Evolutionary conservation across 2,113 vertebrate species (phyloP).

Genomic region (Hiodon tergisus): DNA sequence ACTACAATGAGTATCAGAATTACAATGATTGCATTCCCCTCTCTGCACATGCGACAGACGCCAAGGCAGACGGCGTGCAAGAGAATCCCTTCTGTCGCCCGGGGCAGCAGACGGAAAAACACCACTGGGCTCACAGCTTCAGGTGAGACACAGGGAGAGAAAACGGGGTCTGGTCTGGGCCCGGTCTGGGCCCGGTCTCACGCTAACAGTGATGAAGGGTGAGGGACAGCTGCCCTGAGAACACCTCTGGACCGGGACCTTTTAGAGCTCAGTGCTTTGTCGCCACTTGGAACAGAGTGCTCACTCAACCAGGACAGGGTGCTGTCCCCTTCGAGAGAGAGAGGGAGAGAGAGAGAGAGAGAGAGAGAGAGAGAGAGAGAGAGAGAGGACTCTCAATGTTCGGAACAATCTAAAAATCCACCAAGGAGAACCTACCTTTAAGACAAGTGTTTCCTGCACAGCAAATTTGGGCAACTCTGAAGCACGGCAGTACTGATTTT

Average conservation of each 20-base stretch:
- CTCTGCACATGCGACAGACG: conserved; percentile 1
- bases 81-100: conserved; percentile 11
- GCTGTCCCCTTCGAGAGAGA: neutral
- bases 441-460: too few relatives aligned
- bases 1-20: neutral
- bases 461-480: too few relatives aligned
- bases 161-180: neutral
- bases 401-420: too few relatives aligned
- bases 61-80: conserved; percentile 5
- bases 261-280: conserved; percentile 1
- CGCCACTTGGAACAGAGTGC: conserved; percentile 1
- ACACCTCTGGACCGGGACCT: conserved; percentile 8
- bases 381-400: too few relatives aligned
- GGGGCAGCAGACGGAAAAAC: conserved; percentile 14
- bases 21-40: neutral
- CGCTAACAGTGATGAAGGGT: conserved; percentile 10
- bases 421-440: too few relatives aligned
- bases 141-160: conserved; percentile 10
- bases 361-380: neutral
- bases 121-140: conserved; percentile 17
- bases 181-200: neutral
- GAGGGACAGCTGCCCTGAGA: neutral
- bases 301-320: neutral
- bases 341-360: neutral
- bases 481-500: too few relatives aligned